Evolutionary conservation across 2,888 invertebrate genomes (phyloP).

Genomic region (Diaperis boleti): DNA sequence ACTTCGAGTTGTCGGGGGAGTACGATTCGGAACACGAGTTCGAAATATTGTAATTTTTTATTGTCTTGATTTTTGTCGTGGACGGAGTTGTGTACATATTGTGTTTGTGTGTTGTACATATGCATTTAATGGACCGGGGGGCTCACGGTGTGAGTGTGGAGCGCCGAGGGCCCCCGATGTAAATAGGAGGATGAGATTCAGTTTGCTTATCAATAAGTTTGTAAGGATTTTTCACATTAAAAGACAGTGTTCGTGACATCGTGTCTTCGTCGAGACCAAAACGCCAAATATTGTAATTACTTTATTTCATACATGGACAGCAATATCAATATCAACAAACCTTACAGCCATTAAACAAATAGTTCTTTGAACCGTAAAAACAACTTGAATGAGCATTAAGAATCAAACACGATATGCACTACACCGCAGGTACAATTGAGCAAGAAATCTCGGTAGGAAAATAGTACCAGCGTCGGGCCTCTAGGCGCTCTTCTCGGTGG

Average conservation of each 20-base stretch:
- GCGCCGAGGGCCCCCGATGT: too few species aligned
- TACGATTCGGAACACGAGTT: conserved; percentile 86
- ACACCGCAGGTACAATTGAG: conserved; percentile 28
- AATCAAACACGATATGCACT: background rate
- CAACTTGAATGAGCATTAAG: background rate
- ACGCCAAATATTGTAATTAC: background rate
- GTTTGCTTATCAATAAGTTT: conserved; percentile 20
- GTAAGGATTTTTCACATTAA: conserved; percentile 20
- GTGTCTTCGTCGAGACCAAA: background rate
- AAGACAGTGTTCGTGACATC: conserved; percentile 13
- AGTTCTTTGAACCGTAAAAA: conserved; percentile 24
- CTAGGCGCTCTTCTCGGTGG: conserved; percentile 27
- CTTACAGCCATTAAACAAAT: conserved; percentile 42
- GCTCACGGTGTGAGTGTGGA: too few species aligned
- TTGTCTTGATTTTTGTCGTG: conserved; percentile 8
- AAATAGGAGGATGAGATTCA: conserved; percentile 11
- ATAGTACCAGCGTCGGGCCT: background rate
- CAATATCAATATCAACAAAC: conserved; percentile 45
- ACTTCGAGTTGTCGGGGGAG: conserved; percentile 73
- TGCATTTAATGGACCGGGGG: conserved; percentile 14
- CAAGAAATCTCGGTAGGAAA: conserved; percentile 18
- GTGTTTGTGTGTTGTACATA: conserved; percentile 13
- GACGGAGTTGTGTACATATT: conserved; percentile 8
- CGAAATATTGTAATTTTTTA: conserved; percentile 78
- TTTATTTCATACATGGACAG: conserved; percentile 27